phyloP scores from a whole-genome alignment of 2,113 vertebrate species.

The Xenopus borealis region DNA sequence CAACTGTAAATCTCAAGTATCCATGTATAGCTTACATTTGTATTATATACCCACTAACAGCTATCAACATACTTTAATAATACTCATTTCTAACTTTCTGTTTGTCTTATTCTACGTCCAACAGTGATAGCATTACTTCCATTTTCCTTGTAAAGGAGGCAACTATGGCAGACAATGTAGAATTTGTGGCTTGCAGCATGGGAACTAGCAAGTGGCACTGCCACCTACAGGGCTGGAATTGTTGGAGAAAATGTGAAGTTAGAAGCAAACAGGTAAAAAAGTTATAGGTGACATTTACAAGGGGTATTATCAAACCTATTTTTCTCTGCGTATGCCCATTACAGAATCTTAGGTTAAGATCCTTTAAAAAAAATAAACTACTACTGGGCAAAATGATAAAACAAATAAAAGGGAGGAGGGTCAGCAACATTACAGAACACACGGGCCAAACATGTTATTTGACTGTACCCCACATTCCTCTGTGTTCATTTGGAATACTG shows the following conservation, averaged over 20 bases:
- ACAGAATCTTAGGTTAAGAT: neutral
- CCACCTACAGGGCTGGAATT: neutral
- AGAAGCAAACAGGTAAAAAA: slow-evolving; percentile 34
- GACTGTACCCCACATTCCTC: slow-evolving; percentile 35
- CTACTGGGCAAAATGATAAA: slow-evolving; percentile 1
- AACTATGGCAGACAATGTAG: too few relatives aligned
- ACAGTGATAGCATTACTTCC: too few relatives aligned
- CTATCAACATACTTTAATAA: too few relatives aligned
- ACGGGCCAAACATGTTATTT: slow-evolving; percentile 32
- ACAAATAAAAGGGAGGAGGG: slow-evolving; percentile 3
- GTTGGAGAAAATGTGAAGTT: slow-evolving; percentile 30
- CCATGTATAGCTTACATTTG: too few relatives aligned
- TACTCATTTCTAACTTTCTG: too few relatives aligned
- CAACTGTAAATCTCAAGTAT: too few relatives aligned
- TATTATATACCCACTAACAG: too few relatives aligned
- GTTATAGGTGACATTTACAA: slow-evolving; percentile 11
- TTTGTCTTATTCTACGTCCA: too few relatives aligned
- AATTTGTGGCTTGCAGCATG: neutral
- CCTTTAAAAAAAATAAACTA: neutral
- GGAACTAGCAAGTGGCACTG: slow-evolving; percentile 1
- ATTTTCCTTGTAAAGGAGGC: too few relatives aligned
- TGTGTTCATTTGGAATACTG: slow-evolving; percentile 22
- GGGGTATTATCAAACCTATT: slow-evolving; percentile 16
- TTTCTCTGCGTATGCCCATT: neutral
- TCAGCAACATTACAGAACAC: slow-evolving; percentile 22